Percentiles rank a stretch among this genome's conserved stretches.
These are phyloP conservation scores for Amyelois transitella DNA, from an alignment of 1,140 invertebrate genomes.

Conservation along the genomic window DNA sequence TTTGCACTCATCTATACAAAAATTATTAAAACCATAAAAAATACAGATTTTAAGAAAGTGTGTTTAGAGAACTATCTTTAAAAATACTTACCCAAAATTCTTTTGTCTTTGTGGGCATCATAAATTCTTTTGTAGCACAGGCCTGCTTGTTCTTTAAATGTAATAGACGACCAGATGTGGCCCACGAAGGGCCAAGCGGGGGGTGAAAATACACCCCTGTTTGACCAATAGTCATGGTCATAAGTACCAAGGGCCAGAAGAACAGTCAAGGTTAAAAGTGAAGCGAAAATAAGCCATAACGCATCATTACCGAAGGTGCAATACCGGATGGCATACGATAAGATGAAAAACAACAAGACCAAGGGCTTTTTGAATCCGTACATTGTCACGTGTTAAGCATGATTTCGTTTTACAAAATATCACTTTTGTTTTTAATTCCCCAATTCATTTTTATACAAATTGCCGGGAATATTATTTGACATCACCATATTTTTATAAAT, in stretches of 20 bases:
- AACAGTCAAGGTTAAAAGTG: conserved; percentile 15
- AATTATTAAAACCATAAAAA: too few relatives aligned
- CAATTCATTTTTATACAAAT: not conserved
- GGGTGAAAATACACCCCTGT: conserved; percentile 48
- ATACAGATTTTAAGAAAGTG: too few relatives aligned
- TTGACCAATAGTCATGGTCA: conserved; percentile 56
- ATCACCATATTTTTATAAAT: not conserved
- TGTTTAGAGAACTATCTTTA: too few relatives aligned
- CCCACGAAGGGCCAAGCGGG: conserved; percentile 52
- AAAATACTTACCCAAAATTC: conserved; percentile 53
- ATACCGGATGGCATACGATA: conserved; percentile 38
- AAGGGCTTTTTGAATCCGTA: conserved; percentile 46
- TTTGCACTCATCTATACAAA: not conserved
- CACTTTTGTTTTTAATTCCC: not conserved
- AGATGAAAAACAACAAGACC: conserved; percentile 30
- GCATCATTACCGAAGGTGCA: conserved; percentile 37
- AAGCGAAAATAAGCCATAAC: conserved; percentile 34
- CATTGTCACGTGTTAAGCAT: conserved; percentile 34
- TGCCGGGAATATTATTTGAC: too few relatives aligned
- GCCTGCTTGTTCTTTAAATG: conserved; percentile 56
- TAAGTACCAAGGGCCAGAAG: conserved; percentile 45
- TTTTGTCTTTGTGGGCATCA: conserved; percentile 41
- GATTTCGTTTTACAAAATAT: conserved; percentile 1
- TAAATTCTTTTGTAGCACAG: conserved; percentile 60
- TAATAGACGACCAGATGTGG: conserved; percentile 48